phyloP scores from a whole-genome alignment of 2,888 invertebrate species.

The Buathra laborator region DNA sequence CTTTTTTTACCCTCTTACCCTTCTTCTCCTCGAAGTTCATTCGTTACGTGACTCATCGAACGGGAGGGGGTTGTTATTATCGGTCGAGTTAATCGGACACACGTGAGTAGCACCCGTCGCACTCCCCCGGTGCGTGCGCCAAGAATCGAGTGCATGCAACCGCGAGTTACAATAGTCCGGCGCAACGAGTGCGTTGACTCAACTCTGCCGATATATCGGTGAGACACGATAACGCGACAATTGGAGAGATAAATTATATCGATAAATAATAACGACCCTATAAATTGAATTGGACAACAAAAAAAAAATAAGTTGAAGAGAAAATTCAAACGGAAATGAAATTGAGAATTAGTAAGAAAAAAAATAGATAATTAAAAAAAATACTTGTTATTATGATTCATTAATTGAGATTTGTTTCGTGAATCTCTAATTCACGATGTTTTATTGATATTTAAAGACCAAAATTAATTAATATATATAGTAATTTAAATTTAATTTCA shows the following conservation, averaged over 20 bases:
- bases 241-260: background rate
- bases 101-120: slow-evolving; percentile 38
- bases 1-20: background rate
- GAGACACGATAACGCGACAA: slow-evolving; percentile 19
- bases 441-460: no score
- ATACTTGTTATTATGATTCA: no score
- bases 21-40: slow-evolving; percentile 2
- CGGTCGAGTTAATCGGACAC: slow-evolving; percentile 59
- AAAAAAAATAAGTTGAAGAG: no score
- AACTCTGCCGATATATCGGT: background rate
- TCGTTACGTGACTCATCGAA: slow-evolving; percentile 60
- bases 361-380: no score
- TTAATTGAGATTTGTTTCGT: no score
- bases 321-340: no score
- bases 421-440: no score
- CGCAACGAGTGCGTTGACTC: slow-evolving; percentile 11
- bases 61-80: slow-evolving; percentile 44
- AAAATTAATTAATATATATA: no score
- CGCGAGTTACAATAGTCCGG: background rate
- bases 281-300: no score
- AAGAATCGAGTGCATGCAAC: background rate
- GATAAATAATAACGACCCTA: background rate
- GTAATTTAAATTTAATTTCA: no score
- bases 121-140: slow-evolving; percentile 10
- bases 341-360: no score